phyloP scores from a whole-genome alignment of 2,113 vertebrate genomes.

The Lepus europaeus region DNA sequence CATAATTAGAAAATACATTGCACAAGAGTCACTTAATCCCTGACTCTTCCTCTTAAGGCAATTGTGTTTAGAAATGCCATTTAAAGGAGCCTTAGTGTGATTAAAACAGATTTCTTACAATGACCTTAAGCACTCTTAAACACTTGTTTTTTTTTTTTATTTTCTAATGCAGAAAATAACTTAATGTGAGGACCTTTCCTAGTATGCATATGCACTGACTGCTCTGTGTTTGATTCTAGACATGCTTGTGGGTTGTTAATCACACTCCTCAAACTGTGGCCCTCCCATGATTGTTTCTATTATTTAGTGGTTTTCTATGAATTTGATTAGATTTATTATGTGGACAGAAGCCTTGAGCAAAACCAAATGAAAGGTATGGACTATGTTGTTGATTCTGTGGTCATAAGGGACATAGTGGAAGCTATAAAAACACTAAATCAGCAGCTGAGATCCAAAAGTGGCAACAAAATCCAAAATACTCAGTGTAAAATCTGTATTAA shows the following conservation, averaged over 20 bases:
- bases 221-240: neutral
- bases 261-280: neutral
- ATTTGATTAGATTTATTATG: neutral
- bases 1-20: conserved; percentile 31
- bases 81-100: neutral
- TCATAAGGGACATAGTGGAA: neutral
- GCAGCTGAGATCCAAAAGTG: neutral
- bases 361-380: neutral
- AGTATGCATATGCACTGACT: neutral
- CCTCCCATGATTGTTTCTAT: neutral
- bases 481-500: neutral
- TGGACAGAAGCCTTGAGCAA: neutral
- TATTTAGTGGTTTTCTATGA: neutral
- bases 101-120: neutral
- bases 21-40: conserved; percentile 8
- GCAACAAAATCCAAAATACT: neutral
- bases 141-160: conserved; percentile 19
- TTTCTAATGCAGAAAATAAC: neutral
- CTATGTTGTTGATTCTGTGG: neutral
- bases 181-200: neutral
- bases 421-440: neutral
- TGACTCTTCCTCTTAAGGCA: neutral
- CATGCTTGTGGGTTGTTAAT: neutral
- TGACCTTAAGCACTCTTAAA: conserved; percentile 36
- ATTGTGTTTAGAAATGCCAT: conserved; percentile 12